Evolutionary conservation across 2,888 invertebrate genomes (phyloP).

Genomic region (Clunio marinus): DNA sequence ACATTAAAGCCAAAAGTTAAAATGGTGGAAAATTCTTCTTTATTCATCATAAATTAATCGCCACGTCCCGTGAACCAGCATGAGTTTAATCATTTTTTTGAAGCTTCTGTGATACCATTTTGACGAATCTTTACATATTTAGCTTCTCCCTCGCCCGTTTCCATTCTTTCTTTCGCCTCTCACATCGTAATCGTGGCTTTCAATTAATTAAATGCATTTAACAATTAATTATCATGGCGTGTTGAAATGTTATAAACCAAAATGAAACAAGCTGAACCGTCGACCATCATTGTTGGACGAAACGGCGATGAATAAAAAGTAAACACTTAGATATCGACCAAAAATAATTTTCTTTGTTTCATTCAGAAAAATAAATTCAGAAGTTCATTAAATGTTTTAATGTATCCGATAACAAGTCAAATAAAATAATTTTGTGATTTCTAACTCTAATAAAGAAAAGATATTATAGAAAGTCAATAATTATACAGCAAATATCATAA

Average conservation of each 20-base stretch:
- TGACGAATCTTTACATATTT: too few relatives aligned
- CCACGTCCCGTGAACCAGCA: slow-evolving; percentile 18
- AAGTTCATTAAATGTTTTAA: too few relatives aligned
- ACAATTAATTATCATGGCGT: slow-evolving; percentile 39
- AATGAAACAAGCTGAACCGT: not conserved
- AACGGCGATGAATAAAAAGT: slow-evolving; percentile 24
- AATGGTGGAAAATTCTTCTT: slow-evolving; percentile 28
- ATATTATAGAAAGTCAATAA: slow-evolving; percentile 28
- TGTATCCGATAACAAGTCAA: too few relatives aligned
- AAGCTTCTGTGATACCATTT: slow-evolving; percentile 36
- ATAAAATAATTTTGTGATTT: too few relatives aligned
- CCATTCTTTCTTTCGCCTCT: slow-evolving; percentile 15
- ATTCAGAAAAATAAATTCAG: not conserved
- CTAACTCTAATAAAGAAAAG: not conserved
- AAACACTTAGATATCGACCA: not conserved
- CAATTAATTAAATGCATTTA: slow-evolving; percentile 39
- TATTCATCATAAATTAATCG: slow-evolving; percentile 31
- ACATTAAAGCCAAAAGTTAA: slow-evolving; percentile 1
- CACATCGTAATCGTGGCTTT: slow-evolving; percentile 35
- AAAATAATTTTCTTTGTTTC: not conserved
- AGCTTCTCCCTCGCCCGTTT: not conserved
- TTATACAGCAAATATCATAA: slow-evolving; percentile 38
- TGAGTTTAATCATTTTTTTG: slow-evolving; percentile 34
- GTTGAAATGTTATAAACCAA: slow-evolving; percentile 32
- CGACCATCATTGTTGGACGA: slow-evolving; percentile 24